Evolutionary conservation across 2,888 invertebrate species (phyloP).

Genomic region (Apoda limacodes): DNA sequence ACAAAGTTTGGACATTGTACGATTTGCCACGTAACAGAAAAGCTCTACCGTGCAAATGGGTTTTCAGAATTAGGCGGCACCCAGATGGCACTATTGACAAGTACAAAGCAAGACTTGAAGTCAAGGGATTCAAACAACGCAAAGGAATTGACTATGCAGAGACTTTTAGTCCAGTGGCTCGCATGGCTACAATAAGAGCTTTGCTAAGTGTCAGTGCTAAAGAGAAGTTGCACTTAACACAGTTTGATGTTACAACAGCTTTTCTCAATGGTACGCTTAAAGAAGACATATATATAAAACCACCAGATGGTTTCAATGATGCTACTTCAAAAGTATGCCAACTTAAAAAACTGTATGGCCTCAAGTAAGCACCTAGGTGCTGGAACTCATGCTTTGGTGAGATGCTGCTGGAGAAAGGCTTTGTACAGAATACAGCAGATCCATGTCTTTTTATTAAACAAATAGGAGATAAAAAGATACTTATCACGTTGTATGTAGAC

Average conservation of each 20-base stretch:
- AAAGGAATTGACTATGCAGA: conserved; percentile 2
- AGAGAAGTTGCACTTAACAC: conserved; percentile 1
- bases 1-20: no score
- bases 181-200: conserved; percentile 8
- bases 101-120: conserved; percentile 20
- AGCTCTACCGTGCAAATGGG: no score
- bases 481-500: no score
- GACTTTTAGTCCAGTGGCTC: conserved; percentile 16
- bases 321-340: conserved; percentile 9
- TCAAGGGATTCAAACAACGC: conserved; percentile 8
- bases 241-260: conserved; percentile 1
- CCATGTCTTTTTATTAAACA: no score
- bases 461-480: no score
- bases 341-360: conserved; percentile 16
- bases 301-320: conserved; percentile 9
- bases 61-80: no score
- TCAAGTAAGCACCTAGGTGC: conserved; percentile 15
- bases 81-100: no score
- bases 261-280: conserved; percentile 8
- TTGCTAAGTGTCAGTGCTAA: conserved; percentile 10
- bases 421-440: no score
- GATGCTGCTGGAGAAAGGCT: no score
- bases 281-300: conserved; percentile 10
- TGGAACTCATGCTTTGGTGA: conserved; percentile 16
- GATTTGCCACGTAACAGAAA: no score